phyloP scores from a whole-genome alignment of 2,797 vertebrate genomes.

The Lepilemur septentrionalis region DNA sequence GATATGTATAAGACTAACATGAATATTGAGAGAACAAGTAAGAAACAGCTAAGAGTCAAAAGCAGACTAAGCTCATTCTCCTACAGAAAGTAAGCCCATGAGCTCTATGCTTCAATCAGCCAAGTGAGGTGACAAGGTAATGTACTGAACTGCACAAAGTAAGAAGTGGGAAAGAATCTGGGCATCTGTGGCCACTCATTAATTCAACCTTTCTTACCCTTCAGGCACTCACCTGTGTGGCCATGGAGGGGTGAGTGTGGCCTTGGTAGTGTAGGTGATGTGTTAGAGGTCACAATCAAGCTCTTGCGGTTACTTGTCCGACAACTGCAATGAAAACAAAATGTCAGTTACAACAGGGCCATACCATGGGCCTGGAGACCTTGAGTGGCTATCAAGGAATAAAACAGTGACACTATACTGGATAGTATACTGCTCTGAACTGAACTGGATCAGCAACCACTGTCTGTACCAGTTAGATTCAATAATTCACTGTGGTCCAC shows the following conservation, averaged over 20 bases:
- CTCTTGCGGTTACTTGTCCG: constrained; percentile 98
- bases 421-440: background rate
- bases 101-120: background rate
- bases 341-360: background rate
- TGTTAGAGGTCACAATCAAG: constrained; percentile 97
- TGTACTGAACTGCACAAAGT: background rate
- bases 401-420: background rate
- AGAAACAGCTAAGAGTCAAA: constrained; percentile 51
- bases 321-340: constrained; percentile 88
- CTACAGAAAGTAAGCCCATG: background rate
- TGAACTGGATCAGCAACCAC: background rate
- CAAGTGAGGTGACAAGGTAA: background rate
- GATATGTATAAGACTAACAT: background rate
- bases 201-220: constrained; percentile 27
- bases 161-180: background rate
- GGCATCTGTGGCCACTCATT: background rate
- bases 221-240: constrained; percentile 90
- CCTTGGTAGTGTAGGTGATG: constrained; percentile 95
- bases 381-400: background rate
- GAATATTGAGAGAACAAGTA: background rate
- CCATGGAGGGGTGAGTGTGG: constrained; percentile 97
- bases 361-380: background rate
- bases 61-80: background rate
- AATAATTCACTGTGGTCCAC: background rate
- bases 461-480: background rate